Evolutionary conservation across 2,888 invertebrate genomes (phyloP).

Genomic region (Stenodera caucasica): DNA sequence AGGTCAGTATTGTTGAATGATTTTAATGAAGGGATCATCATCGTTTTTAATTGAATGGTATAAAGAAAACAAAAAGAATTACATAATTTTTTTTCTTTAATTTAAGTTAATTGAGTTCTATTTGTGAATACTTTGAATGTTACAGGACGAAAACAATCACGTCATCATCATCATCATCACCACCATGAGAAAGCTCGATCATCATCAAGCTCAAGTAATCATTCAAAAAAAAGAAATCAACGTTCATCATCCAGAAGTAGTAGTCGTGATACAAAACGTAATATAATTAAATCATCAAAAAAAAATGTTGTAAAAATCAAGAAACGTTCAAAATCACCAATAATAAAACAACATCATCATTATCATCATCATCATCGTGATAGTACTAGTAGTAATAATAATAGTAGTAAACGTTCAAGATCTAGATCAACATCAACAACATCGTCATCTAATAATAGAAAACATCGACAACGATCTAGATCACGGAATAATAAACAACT

Average conservation of each 20-base stretch:
- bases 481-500: slow-evolving; percentile 5
- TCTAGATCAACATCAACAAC: slow-evolving; percentile 33
- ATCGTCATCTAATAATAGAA: slow-evolving; percentile 29
- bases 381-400: neutral
- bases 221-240: slow-evolving; percentile 27
- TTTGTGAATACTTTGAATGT: slow-evolving; percentile 12
- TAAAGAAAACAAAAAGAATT: neutral
- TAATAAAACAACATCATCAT: slow-evolving; percentile 20
- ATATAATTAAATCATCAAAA: slow-evolving; percentile 4
- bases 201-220: slow-evolving; percentile 31
- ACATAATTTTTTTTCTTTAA: neutral
- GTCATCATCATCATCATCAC: slow-evolving; percentile 13
- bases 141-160: slow-evolving; percentile 29
- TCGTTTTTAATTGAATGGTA: neutral
- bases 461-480: slow-evolving; percentile 22
- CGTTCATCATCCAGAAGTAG: slow-evolving; percentile 24
- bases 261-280: slow-evolving; percentile 17
- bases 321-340: slow-evolving; percentile 22
- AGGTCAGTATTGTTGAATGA: slow-evolving; percentile 47
- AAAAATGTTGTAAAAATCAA: slow-evolving; percentile 17
- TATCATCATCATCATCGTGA: slow-evolving; percentile 15
- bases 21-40: neutral
- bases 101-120: too few species aligned
- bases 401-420: slow-evolving; percentile 11
- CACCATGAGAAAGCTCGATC: slow-evolving; percentile 26